phyloP scores from a whole-genome alignment of 1,140 invertebrate genomes.

The Bilobella aurantiaca region DNA sequence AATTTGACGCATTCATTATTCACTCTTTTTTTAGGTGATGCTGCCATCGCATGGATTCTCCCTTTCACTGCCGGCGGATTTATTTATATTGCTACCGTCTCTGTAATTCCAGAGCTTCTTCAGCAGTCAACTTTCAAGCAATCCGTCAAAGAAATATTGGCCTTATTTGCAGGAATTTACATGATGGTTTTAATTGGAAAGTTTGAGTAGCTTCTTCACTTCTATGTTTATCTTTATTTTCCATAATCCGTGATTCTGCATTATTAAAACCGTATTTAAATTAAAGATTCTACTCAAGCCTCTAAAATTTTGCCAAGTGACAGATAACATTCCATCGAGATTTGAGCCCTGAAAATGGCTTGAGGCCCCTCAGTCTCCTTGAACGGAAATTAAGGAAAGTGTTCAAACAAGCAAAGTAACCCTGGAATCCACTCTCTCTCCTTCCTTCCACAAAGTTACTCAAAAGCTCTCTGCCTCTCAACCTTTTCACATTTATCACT shows the following conservation, averaged over 20 bases:
- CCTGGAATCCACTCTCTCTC: not conserved
- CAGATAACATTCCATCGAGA: not conserved
- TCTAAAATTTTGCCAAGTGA: not conserved
- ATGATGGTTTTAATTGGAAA: conserved; percentile 87
- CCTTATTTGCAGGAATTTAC: conserved; percentile 69
- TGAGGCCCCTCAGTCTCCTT: not conserved
- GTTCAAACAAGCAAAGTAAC: not conserved
- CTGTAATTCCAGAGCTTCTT: conserved; percentile 86
- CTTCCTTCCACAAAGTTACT: not conserved
- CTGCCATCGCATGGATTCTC: conserved; percentile 72
- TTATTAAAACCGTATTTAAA: not conserved
- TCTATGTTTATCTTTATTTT: too few species aligned
- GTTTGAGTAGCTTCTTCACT: conserved; percentile 62
- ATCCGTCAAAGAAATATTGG: conserved; percentile 72
- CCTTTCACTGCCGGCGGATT: conserved; percentile 96
- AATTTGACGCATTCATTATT: too few species aligned
- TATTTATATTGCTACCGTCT: conserved; percentile 95
- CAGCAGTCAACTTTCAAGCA: conserved; percentile 73
- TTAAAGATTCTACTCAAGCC: not conserved
- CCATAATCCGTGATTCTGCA: not conserved
- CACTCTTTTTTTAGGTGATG: conserved; percentile 47
- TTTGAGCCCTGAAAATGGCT: not conserved
- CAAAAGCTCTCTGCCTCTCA: too few species aligned
- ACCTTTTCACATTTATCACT: too few species aligned
- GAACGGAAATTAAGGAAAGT: not conserved